Percentiles rank a stretch among this genome's conserved stretches.
Conservation (phyloP, 2,888 invertebrate genomes). For the Isotomurus palustris region DNA sequence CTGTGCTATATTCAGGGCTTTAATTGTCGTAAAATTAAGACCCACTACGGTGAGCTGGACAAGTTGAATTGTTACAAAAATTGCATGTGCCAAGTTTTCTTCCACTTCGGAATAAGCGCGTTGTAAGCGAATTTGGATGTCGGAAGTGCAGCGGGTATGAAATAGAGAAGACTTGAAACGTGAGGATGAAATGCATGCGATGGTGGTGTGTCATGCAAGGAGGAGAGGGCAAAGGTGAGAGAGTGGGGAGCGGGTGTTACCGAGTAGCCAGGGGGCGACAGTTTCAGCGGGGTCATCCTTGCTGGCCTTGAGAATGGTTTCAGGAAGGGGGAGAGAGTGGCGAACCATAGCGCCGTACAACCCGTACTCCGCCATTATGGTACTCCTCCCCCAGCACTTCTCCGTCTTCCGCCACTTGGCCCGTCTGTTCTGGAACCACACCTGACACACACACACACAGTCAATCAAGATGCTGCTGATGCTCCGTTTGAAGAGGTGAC, state of each 20-base stretch:
- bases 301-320: constrained; percentile 95
- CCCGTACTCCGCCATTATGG: constrained; percentile 99
- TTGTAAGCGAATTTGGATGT: too few relatives aligned
- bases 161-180: not conserved
- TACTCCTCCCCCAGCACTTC: constrained; percentile 98
- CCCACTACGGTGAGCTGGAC: too few relatives aligned
- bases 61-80: too few relatives aligned
- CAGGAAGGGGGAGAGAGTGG: constrained; percentile 95
- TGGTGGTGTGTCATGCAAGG: not conserved
- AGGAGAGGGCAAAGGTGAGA: not conserved
- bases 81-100: too few relatives aligned
- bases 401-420: constrained; percentile 99
- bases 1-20: too few relatives aligned
- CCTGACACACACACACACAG: constrained; percentile 59
- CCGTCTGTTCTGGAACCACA: constrained; percentile 98
- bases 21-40: too few relatives aligned
- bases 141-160: not conserved
- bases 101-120: too few relatives aligned
- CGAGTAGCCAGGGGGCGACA: constrained; percentile 98
- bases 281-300: constrained; percentile 71
- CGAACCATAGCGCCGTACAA: constrained; percentile 99
- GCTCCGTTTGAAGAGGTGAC: too few relatives aligned
- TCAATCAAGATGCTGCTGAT: too few relatives aligned
- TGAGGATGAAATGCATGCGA: not conserved
- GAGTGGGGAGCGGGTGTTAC: constrained; percentile 58